phyloP scores from a whole-genome alignment of 2,888 invertebrate genomes.

The Amphipoea oculea region DNA sequence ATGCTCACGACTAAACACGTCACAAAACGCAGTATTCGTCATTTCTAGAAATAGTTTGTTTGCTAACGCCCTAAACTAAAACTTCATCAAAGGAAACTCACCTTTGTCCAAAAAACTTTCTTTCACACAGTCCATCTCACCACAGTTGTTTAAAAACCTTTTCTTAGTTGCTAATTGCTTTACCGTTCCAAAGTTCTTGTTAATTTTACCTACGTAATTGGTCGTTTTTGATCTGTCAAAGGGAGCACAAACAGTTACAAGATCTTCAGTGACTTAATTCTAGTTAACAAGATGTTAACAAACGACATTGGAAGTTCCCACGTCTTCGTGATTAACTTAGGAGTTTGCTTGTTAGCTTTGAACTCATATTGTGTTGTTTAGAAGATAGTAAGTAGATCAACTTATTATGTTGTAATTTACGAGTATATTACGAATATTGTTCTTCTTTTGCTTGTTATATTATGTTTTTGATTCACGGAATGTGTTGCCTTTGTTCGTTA shows the following conservation, averaged over 20 bases:
- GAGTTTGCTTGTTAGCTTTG: slow-evolving; percentile 61
- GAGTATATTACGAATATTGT: slow-evolving; percentile 19
- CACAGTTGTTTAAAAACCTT: slow-evolving; percentile 34
- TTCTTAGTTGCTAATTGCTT: slow-evolving; percentile 47
- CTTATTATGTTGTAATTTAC: slow-evolving; percentile 37
- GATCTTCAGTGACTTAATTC: slow-evolving; percentile 55
- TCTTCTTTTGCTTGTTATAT: slow-evolving; percentile 20
- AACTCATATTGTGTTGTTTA: slow-evolving; percentile 40
- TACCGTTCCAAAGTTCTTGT: slow-evolving; percentile 38
- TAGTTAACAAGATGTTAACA: slow-evolving; percentile 64
- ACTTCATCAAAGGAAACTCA: not conserved
- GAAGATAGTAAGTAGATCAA: slow-evolving; percentile 45
- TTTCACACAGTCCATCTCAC: not conserved
- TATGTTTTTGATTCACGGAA: slow-evolving; percentile 11
- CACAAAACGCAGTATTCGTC: not conserved
- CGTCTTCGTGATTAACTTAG: slow-evolving; percentile 55
- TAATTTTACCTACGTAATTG: slow-evolving; percentile 49
- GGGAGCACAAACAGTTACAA: slow-evolving; percentile 41
- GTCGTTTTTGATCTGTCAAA: slow-evolving; percentile 47
- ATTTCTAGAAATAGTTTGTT: not conserved
- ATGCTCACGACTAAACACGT: not conserved
- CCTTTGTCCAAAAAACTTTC: slow-evolving; percentile 22
- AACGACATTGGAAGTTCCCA: slow-evolving; percentile 56
- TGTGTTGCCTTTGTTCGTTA: slow-evolving; percentile 2
- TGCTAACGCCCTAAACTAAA: not conserved